Conservation (phyloP, 2,113 vertebrate genomes). For the Aegypius monachus region DNA sequence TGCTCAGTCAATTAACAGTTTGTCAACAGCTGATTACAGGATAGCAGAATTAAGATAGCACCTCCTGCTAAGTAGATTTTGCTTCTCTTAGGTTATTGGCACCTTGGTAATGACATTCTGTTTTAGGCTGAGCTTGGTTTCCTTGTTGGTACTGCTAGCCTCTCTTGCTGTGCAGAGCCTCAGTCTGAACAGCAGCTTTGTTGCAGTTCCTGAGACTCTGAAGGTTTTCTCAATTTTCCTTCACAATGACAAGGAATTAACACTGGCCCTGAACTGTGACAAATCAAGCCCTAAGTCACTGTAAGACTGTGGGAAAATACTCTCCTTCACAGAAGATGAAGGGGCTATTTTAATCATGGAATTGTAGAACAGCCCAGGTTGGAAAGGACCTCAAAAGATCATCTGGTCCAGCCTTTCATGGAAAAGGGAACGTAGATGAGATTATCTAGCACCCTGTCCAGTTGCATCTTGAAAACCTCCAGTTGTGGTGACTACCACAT, state of each 20-base stretch:
- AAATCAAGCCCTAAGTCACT: not conserved
- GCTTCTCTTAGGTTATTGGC: not conserved
- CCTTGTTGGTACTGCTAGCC: not conserved
- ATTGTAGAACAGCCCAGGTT: not conserved
- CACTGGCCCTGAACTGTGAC: not conserved
- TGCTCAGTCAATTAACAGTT: conserved; percentile 34
- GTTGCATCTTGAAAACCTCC: not conserved
- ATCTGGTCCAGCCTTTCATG: not conserved
- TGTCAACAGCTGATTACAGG: conserved; percentile 38
- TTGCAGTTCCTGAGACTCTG: not conserved
- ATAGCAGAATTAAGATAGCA: not conserved
- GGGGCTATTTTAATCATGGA: not conserved
- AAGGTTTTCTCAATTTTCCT: not conserved
- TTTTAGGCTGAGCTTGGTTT: not conserved
- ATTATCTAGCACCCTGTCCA: not conserved
- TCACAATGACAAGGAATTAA: not conserved
- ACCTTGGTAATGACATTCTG: not conserved
- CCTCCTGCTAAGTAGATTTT: not conserved
- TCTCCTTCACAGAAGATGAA: not conserved
- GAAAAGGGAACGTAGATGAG: not conserved
- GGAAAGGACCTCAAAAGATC: not conserved
- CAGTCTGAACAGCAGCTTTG: not conserved
- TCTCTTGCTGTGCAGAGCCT: not conserved
- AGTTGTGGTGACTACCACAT: not conserved
- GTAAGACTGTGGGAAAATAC: not conserved